Percentiles rank a stretch among this genome's conserved stretches.
phyloP scores from a whole-genome alignment of 2,888 invertebrate species.

The Morinoia aosen region DNA sequence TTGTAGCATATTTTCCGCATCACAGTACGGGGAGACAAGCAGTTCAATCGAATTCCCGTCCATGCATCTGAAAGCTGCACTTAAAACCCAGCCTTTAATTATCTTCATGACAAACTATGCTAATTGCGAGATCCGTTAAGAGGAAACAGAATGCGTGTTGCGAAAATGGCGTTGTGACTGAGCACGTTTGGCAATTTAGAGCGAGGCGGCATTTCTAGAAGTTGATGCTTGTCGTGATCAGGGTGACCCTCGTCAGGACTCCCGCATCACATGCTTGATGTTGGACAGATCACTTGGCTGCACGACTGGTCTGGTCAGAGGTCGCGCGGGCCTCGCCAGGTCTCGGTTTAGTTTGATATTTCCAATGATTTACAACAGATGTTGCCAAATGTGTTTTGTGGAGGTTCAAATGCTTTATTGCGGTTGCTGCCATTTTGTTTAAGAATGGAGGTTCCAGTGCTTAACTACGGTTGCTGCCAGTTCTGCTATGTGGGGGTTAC shows the following conservation, averaged over 20 bases:
- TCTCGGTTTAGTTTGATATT: no score
- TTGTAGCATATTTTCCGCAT: no score
- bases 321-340: not conserved
- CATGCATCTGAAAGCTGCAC: no score
- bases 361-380: no score
- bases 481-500: no score
- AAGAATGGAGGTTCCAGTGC: no score
- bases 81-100: not conserved
- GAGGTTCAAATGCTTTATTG: no score
- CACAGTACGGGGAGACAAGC: no score
- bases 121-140: not conserved
- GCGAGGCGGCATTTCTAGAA: not conserved
- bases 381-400: no score
- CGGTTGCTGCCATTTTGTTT: no score
- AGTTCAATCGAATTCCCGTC: no score
- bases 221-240: not conserved
- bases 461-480: no score
- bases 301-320: not conserved
- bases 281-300: not conserved
- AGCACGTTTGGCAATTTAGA: not conserved
- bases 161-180: not conserved
- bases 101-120: not conserved
- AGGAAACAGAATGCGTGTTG: not conserved
- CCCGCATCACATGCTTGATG: not conserved
- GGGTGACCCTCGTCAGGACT: not conserved